Percentiles rank a stretch among this genome's conserved stretches.
phyloP scores from a whole-genome alignment of 2,113 vertebrate genomes.

The Xenus cinereus region DNA sequence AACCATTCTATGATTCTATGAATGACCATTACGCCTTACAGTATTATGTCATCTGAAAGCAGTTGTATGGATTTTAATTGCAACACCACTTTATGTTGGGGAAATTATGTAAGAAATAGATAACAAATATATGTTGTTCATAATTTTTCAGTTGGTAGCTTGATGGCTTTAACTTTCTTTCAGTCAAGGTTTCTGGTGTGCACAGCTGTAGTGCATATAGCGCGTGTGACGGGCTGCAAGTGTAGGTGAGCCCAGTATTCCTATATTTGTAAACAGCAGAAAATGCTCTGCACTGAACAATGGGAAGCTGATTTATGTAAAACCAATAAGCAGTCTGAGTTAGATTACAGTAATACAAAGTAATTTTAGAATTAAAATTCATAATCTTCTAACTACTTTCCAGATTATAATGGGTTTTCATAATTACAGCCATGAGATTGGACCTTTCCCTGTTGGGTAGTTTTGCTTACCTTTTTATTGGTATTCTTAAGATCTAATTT shows the following conservation, averaged over 20 bases:
- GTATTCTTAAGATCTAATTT: constrained; percentile 55
- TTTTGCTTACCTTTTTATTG: constrained; percentile 56
- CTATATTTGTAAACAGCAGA: not conserved
- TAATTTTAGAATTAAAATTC: constrained; percentile 39
- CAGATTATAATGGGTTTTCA: not conserved
- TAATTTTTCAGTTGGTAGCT: not conserved
- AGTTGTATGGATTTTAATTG: not conserved
- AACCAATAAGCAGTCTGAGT: not conserved
- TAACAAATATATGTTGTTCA: not conserved
- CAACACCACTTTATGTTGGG: not conserved
- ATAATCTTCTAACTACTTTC: constrained; percentile 33
- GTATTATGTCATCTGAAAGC: not conserved
- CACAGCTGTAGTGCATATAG: not conserved
- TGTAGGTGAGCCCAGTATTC: not conserved
- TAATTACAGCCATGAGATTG: constrained; percentile 17
- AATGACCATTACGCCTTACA: rapidly evolving
- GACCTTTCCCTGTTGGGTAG: constrained; percentile 22
- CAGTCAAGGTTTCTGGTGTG: not conserved
- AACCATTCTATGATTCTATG: not conserved
- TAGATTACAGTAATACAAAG: constrained; percentile 4
- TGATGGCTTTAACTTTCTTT: not conserved
- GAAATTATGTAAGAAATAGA: not conserved
- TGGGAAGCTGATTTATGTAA: constrained; percentile 1
- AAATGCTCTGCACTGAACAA: not conserved
- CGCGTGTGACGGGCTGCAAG: not conserved